Evolutionary conservation across 2,888 invertebrate species (phyloP).

Genomic region (Seira ritae): DNA sequence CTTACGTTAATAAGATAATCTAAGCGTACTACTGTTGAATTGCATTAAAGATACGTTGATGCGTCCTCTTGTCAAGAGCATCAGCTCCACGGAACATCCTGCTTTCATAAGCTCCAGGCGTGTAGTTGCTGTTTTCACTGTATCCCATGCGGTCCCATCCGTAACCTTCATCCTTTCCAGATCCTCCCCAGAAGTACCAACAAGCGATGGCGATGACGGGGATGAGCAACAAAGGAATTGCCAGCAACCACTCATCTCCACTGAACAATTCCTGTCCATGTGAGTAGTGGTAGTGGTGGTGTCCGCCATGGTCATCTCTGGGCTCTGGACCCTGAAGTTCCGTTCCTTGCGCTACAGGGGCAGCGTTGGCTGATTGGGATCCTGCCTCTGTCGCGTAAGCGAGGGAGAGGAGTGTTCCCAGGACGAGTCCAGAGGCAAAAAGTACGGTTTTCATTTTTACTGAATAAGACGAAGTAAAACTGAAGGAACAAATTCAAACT

Average conservation of each 20-base stretch:
- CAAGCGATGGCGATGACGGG: conserved; percentile 64
- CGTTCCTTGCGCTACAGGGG: conserved; percentile 44
- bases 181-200: conserved; percentile 68
- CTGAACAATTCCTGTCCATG: conserved; percentile 67
- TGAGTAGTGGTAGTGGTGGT: conserved; percentile 62
- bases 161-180: conserved; percentile 59
- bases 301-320: conserved; percentile 54
- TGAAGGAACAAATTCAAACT: conserved; percentile 1
- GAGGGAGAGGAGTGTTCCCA: conserved; percentile 56
- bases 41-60: conserved; percentile 69
- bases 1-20: conserved; percentile 36
- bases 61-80: conserved; percentile 64
- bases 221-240: conserved; percentile 62
- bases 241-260: conserved; percentile 67
- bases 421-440: conserved; percentile 48
- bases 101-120: conserved; percentile 64
- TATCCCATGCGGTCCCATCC: conserved; percentile 70
- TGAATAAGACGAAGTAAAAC: conserved; percentile 14
- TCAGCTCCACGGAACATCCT: conserved; percentile 61
- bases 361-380: neutral
- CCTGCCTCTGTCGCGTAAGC: conserved; percentile 35
- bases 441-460: conserved; percentile 64
- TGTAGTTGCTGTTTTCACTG: conserved; percentile 47
- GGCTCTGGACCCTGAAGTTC: conserved; percentile 59
- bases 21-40: conserved; percentile 59